phyloP scores from a whole-genome alignment of 2,888 invertebrate species.

The Cistogaster globosa region DNA sequence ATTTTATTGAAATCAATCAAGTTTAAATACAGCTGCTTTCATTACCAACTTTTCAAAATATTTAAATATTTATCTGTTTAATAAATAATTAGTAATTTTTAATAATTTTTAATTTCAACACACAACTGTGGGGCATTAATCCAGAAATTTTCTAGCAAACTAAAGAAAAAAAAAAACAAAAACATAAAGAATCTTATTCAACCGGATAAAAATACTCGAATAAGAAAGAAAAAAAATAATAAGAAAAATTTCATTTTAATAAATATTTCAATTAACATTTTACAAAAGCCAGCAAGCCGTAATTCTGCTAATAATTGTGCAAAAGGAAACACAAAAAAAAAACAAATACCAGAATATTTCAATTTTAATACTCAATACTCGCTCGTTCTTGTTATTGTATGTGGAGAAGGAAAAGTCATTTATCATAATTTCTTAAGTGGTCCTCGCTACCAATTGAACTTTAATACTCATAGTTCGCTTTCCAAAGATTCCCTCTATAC shows the following conservation, averaged over 20 bases:
- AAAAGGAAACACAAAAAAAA: slow-evolving; percentile 2
- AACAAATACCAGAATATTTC: not conserved
- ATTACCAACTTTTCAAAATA: too few species aligned
- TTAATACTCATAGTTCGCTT: slow-evolving; percentile 17
- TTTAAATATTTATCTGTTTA: too few species aligned
- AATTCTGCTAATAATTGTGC: slow-evolving; percentile 30
- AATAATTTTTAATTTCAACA: slow-evolving; percentile 31
- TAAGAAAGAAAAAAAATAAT: slow-evolving; percentile 2
- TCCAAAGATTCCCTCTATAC: not conserved
- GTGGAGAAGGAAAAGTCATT: not conserved
- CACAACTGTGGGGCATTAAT: not conserved
- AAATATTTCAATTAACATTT: slow-evolving; percentile 68
- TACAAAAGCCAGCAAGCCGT: too few species aligned
- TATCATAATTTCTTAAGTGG: slow-evolving; percentile 38
- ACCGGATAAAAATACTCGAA: slow-evolving; percentile 58
- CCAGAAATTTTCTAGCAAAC: not conserved
- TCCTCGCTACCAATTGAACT: slow-evolving; percentile 48
- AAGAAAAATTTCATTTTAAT: slow-evolving; percentile 26
- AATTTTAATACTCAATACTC: not conserved
- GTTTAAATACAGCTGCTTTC: too few species aligned
- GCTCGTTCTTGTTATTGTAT: not conserved
- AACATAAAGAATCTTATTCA: slow-evolving; percentile 8
- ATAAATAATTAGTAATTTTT: slow-evolving; percentile 32
- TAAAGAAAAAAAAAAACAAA: not conserved
- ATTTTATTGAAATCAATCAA: too few species aligned